phyloP scores from a whole-genome alignment of 2,888 invertebrate species.

The Tipula lateralis region DNA sequence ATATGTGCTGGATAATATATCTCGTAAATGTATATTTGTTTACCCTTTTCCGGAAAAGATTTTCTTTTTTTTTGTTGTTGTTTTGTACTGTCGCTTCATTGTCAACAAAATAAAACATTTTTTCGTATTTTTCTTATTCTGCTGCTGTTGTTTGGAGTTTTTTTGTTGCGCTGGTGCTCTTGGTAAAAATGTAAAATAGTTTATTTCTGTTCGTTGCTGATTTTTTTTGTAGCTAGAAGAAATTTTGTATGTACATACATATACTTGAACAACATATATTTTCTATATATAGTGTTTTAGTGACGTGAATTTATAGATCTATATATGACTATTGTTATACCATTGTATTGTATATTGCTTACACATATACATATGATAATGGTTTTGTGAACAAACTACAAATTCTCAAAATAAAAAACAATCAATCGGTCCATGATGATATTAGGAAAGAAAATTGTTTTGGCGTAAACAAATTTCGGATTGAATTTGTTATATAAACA shows the following conservation, averaged over 20 bases:
- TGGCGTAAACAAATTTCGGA: no score
- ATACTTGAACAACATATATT: neutral
- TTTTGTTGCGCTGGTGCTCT: neutral
- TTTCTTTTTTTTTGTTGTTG: neutral
- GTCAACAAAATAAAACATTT: neutral
- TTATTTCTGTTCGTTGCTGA: neutral
- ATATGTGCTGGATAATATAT: neutral
- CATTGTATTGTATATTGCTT: neutral
- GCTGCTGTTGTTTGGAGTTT: neutral
- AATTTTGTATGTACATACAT: neutral
- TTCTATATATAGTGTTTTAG: neutral
- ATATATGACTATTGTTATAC: neutral
- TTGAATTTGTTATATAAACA: neutral
- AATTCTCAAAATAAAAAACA: neutral
- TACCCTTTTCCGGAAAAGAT: constrained; percentile 11
- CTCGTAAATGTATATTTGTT: neutral
- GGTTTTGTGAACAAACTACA: neutral
- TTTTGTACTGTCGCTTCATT: neutral
- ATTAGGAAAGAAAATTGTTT: neutral
- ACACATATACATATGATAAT: neutral
- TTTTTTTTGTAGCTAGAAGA: neutral
- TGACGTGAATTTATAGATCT: constrained; percentile 11
- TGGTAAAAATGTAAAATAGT: constrained; percentile 11
- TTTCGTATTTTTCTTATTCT: neutral
- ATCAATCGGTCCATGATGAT: neutral